Percentiles rank a stretch among this genome's conserved stretches.
These are phyloP conservation scores for Argyrosomus regius DNA, from an alignment of 2,797 vertebrate genomes.

Conservation along the genomic window DNA sequence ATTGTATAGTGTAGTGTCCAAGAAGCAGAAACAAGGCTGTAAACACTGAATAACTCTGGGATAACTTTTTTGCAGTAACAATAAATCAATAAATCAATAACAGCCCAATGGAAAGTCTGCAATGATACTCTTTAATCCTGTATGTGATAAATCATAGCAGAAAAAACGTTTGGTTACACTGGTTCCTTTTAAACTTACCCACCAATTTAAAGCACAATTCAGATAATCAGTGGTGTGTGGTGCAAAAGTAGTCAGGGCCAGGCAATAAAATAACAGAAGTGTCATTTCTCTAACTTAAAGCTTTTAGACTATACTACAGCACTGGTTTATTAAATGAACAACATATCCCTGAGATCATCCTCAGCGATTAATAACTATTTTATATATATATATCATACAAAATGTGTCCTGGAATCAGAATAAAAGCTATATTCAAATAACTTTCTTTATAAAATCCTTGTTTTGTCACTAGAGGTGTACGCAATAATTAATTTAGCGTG, in stretches of 20 bases:
- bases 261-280: not conserved
- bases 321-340: not conserved
- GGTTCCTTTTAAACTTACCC: not conserved
- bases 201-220: not conserved
- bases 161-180: not conserved
- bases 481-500: not conserved
- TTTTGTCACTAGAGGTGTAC: not conserved
- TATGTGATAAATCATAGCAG: no score
- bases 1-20: not conserved
- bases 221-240: not conserved
- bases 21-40: not conserved
- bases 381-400: not conserved
- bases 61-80: not conserved
- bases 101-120: no score
- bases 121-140: not conserved
- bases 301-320: not conserved
- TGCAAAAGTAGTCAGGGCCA: not conserved
- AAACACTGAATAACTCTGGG: not conserved
- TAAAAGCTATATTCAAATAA: not conserved
- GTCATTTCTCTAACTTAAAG: not conserved
- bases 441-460: not conserved
- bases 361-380: not conserved
- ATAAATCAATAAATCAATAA: not conserved
- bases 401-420: not conserved
- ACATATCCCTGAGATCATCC: not conserved